Base-by-base conservation (phyloP, 2,113 vertebrate genomes). In the Eulemur rufifrons region DNA sequence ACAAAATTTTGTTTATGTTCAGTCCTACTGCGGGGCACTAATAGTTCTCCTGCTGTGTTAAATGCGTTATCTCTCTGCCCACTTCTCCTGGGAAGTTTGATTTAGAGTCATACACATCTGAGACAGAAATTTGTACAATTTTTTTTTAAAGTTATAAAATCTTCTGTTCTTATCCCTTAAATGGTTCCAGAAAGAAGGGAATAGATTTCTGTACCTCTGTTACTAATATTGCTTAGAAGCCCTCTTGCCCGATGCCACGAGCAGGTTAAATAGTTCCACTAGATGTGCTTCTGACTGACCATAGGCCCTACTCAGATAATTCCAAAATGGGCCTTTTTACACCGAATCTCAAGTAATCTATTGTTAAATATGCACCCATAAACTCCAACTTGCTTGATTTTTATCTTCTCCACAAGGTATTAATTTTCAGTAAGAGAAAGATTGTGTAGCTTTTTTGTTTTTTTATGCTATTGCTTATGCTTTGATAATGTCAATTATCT, bases 141-240 rank as follows among this genome's bases (percentile, higher is more conserved):
- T 50, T 88, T 91, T 94, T 42, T 8, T 37, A 93, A 63, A 91
- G 27, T 83, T 76, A 78, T 56, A 77, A 85, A 78, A 82, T 68
- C 71, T 86, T 21, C 86, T 27, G 13, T 34, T 73, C 15, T 77
- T 77, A 82, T 37, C 29, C 1, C 8, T 66, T 96, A 61, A 81
- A 32, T 34, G 50, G 20, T 32, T 83, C 12, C 32, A 34, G 17
- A 45, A 81, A 69, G 45, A 96, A 91, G 25, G 17, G 42, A 76
- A 54, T 1, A 59, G 2, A 71, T 56, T 78, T 88, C 34, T 83
- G 1, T 63, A 21, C 34, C 63, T 95, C 59, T 89, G 17, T 86
- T 68, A 23, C 18, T 42, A 54, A 34, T 6, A 56, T 6, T 80
- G 37, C 27, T 77, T 94, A 88, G 25, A 76, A 77, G 83, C 6